Conservation (phyloP, 1,140 invertebrate species). For the Ceratosolen solmsi region DNA sequence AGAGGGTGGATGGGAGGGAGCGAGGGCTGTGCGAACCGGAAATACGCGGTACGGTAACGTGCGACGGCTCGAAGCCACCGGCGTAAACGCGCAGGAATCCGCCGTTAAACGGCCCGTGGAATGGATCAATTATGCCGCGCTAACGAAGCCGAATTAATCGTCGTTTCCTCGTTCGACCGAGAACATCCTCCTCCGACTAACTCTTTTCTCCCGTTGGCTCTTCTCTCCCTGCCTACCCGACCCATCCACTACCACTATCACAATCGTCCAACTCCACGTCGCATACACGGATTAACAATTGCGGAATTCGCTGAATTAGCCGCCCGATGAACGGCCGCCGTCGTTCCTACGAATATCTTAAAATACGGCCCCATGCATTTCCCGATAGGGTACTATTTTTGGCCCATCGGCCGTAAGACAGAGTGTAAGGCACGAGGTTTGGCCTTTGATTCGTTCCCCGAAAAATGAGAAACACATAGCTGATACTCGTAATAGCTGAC, state of each 20-base stretch:
- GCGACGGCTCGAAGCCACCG: neutral
- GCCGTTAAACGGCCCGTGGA: constrained; percentile 11
- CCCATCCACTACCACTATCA: no score
- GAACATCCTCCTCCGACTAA: no score
- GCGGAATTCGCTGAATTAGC: neutral
- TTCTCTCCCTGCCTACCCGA: no score
- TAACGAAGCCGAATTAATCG: constrained; percentile 12
- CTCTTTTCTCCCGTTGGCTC: no score
- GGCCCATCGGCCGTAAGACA: neutral
- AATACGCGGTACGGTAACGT: constrained; percentile 1
- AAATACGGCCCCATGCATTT: constrained; percentile 21
- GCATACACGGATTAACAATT: neutral
- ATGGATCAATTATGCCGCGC: constrained; percentile 41
- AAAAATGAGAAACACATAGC: constrained; percentile 17
- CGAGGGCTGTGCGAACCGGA: constrained; percentile 46
- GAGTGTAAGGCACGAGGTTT: neutral
- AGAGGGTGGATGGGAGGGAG: neutral
- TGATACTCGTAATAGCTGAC: neutral
- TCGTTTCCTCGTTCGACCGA: no score
- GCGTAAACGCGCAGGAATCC: neutral
- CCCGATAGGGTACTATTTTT: constrained; percentile 31
- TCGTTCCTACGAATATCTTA: constrained; percentile 15
- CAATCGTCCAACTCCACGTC: neutral
- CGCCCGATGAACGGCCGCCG: neutral
- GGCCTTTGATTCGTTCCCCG: constrained; percentile 21